Percentiles rank a stretch among this genome's conserved stretches.
These are phyloP conservation scores for Coryphaenoides rupestris DNA, from an alignment of 2,113 vertebrate species.

Conservation along the genomic window DNA sequence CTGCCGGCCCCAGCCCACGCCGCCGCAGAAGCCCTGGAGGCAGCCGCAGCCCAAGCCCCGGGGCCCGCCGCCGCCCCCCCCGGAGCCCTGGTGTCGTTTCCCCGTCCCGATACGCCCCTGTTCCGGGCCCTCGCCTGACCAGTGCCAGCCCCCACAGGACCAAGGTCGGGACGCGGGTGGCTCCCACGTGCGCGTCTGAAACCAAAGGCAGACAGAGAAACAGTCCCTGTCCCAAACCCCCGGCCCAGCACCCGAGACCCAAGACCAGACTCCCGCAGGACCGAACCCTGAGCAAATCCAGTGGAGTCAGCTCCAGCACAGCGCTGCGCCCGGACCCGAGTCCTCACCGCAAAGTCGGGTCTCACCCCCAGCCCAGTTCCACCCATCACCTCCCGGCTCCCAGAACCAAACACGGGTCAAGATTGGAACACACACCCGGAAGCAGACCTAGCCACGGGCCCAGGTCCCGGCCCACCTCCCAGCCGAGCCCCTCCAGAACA, in stretches of 20 bases:
- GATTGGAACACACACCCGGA: slow-evolving; percentile 39
- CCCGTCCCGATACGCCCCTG: slow-evolving; percentile 40
- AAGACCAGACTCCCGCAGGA: slow-evolving; percentile 37
- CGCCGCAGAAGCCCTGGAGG: slow-evolving; percentile 44
- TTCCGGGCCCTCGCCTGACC: slow-evolving; percentile 32
- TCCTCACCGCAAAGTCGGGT: slow-evolving; percentile 44
- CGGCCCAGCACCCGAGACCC: slow-evolving; percentile 26
- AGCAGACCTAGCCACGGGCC: slow-evolving; percentile 36
- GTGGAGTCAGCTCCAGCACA: slow-evolving; percentile 24
- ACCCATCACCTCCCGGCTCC: slow-evolving; percentile 29
- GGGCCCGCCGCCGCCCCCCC: slow-evolving; percentile 44
- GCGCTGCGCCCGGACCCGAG: slow-evolving; percentile 29
- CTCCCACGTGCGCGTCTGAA: slow-evolving; percentile 27
- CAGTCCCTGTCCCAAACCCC: slow-evolving; percentile 28
- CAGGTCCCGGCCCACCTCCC: slow-evolving; percentile 34
- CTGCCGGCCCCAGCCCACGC: slow-evolving; percentile 66
- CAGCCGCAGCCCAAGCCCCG: slow-evolving; percentile 62
- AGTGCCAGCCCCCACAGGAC: slow-evolving; percentile 45
- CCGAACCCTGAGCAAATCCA: slow-evolving; percentile 39
- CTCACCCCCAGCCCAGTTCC: slow-evolving; percentile 34
- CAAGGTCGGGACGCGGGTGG: slow-evolving; percentile 52
- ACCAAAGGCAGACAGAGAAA: slow-evolving; percentile 39
- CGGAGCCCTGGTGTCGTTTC: slow-evolving; percentile 61
- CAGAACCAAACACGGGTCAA: slow-evolving; percentile 44
- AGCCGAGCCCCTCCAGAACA: slow-evolving; percentile 38